Conservation (phyloP, 2,113 vertebrate species). For the Trematomus loennbergii region DNA sequence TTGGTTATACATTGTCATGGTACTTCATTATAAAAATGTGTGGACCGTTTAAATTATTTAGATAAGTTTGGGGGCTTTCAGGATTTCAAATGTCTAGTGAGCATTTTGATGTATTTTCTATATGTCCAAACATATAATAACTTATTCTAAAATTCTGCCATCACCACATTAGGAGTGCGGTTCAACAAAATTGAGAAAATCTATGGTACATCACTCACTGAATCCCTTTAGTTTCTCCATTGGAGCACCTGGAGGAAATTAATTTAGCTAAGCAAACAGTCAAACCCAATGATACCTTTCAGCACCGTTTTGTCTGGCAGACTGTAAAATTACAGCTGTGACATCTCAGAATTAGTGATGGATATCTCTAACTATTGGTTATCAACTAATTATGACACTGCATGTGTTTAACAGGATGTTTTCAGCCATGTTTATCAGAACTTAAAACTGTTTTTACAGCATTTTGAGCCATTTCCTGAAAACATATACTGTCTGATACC, state of each 20-base stretch:
- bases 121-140: constrained; percentile 22
- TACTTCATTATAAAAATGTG: background rate
- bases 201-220: constrained; percentile 6
- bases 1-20: background rate
- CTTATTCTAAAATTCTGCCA: background rate
- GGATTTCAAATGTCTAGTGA: background rate
- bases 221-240: constrained; percentile 37
- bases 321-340: constrained; percentile 24
- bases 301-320: constrained; percentile 41
- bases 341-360: constrained; percentile 18
- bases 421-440: background rate
- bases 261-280: constrained; percentile 53
- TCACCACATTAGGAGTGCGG: background rate
- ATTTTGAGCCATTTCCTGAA: background rate
- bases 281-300: constrained; percentile 40
- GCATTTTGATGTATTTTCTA: constrained; percentile 5
- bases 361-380: background rate
- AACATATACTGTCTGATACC: constrained; percentile 4
- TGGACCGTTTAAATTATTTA: background rate
- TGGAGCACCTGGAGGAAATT: constrained; percentile 58
- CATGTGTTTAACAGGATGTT: constrained; percentile 5
- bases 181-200: background rate
- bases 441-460: background rate
- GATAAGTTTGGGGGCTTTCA: background rate
- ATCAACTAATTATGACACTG: constrained; percentile 2